phyloP scores from a whole-genome alignment of 1,140 invertebrate genomes.

The Octopus bimaculoides region DNA sequence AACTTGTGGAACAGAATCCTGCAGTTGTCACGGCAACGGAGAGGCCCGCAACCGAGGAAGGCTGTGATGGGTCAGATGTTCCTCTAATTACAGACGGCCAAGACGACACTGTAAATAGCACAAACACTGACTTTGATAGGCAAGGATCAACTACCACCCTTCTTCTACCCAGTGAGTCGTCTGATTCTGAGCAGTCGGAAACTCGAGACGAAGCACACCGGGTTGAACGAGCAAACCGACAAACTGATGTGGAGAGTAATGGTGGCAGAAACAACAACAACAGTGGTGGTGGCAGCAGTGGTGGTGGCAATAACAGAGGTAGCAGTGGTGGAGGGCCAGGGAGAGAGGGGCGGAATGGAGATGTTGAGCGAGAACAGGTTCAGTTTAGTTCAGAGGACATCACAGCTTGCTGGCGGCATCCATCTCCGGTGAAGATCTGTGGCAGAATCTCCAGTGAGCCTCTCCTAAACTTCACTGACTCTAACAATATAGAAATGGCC shows the following conservation, averaged over 20 bases:
- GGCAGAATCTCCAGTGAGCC: not conserved
- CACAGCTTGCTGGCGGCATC: not conserved
- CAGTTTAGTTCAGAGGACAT: conserved; percentile 7
- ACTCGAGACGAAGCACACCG: not conserved
- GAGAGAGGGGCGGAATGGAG: not conserved
- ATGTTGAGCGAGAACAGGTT: not conserved
- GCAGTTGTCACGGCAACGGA: not conserved
- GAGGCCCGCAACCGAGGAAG: not conserved
- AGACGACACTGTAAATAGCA: conserved; percentile 1
- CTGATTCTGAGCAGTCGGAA: not conserved
- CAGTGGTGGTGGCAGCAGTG: not conserved
- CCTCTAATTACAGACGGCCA: not conserved
- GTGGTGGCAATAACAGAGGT: not conserved
- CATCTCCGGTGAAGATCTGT: not conserved
- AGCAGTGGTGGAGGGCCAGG: not conserved
- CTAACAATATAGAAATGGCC: not conserved
- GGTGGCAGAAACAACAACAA: not conserved
- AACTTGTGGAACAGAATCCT: not conserved
- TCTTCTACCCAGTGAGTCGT: conserved; percentile 7
- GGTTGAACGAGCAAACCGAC: too few relatives aligned
- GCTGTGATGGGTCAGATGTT: not conserved
- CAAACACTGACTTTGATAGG: conserved; percentile 9
- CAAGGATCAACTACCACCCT: not conserved
- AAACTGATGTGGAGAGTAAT: too few relatives aligned
- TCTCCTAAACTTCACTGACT: not conserved